phyloP scores from a whole-genome alignment of 2,888 invertebrate genomes.

The Acholoe squamosa region DNA sequence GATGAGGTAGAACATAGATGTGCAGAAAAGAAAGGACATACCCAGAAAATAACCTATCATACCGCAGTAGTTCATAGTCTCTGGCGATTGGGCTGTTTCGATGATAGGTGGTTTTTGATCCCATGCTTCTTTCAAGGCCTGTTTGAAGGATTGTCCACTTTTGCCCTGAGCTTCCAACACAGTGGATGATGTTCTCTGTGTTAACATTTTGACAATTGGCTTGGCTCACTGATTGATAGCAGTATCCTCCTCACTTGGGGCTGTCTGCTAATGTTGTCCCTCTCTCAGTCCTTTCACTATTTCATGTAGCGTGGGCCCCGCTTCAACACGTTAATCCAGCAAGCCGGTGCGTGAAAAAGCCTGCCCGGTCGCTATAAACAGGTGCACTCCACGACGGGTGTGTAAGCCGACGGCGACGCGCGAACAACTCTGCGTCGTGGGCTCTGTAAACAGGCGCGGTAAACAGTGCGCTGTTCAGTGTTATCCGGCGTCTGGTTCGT shows the following conservation, averaged over 20 bases:
- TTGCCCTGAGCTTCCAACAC: neutral
- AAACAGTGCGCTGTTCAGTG: no score
- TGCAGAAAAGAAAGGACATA: neutral
- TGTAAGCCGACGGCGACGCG: no score
- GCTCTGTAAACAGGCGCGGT: no score
- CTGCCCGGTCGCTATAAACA: neutral
- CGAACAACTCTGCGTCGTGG: no score
- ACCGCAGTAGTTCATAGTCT: neutral
- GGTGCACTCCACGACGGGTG: neutral
- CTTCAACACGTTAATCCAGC: conserved; percentile 1
- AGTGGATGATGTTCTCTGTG: neutral
- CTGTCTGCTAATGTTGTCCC: neutral
- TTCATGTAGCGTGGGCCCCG: neutral
- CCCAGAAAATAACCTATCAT: neutral
- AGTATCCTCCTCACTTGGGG: neutral
- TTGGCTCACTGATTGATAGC: neutral
- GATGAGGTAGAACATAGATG: conserved; percentile 20
- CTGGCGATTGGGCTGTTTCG: neutral
- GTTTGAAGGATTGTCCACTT: neutral
- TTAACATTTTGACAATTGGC: neutral
- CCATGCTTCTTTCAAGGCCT: conserved; percentile 26
- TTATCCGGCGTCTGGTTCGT: no score
- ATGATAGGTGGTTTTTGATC: neutral
- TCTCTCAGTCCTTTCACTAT: neutral
- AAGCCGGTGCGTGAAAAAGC: conserved; percentile 21